Evolutionary conservation across 2,113 vertebrate genomes (phyloP), one percentile per base, ranked within the genome.

Genomic region (Cynocephalus volans): DNA sequence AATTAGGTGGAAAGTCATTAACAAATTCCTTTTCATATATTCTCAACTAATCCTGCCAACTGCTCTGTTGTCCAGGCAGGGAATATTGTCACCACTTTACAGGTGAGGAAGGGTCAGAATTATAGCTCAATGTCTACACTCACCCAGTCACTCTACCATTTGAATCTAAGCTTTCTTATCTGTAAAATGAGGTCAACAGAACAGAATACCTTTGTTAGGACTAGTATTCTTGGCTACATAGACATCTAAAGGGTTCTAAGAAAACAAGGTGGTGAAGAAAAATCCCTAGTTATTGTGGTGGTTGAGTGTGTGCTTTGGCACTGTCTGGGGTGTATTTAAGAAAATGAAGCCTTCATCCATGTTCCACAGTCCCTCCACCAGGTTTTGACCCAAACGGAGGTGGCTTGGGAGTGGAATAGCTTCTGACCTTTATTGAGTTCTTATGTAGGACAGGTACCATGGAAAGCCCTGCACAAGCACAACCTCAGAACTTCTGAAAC

Each of bases 361-460:
- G 10, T 28, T 70, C 48, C 72, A 28, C 6, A 6, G 3, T 0
- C 8, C 11, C 1, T 19, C 62, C 72, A 0, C 33, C 17, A n/a
- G 48, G 41, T 28, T 73, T 88, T 64, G 26, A 10, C 77, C 23
- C 21, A 1, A 36, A 19, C 36, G 10, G 19, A 52, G n/a, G 31
- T 52, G 58, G 36, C 28, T 26, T 18, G 33, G 54, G 33, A 10
- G 13, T 73, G 45, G 6, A 41, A 2, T 8, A 12, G 15, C 28
- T n/a, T 17, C 8, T 54, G 19, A 5, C 9, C 9, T 85, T 17
- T 21, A 11, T 8, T n/a, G 80, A 84, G 31, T 21, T 18, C 36
- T 48, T 62, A 60, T 36, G 0, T 17, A 3, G 3, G 1, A 33
- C 58, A 18, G 60, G 28, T 19, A 0, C 54, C 21, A 0, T 21